Percentiles rank a stretch among this genome's conserved stretches.
Evolutionary conservation across 1,140 invertebrate species (phyloP).

Genomic region (Lordiphosa clarofinis): DNA sequence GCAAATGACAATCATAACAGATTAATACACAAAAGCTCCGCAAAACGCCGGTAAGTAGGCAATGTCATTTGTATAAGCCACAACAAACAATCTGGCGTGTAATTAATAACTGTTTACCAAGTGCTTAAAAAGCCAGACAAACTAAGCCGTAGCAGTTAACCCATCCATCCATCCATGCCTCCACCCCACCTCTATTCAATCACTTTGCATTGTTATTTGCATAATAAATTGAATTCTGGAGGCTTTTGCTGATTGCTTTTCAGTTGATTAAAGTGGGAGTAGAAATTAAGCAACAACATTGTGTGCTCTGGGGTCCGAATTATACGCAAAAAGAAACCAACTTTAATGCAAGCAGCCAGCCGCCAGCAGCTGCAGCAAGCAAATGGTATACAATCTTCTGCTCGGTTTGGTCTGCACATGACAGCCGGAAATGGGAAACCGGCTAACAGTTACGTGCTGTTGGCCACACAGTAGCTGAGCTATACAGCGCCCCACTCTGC

Average conservation of each 20-base stretch:
- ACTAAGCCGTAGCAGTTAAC: slow-evolving; percentile 26
- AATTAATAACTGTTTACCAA: slow-evolving; percentile 75
- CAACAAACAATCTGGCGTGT: slow-evolving; percentile 32
- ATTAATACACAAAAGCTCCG: slow-evolving; percentile 60
- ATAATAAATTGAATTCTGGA: slow-evolving; percentile 61
- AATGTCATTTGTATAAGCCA: slow-evolving; percentile 52
- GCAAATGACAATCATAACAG: slow-evolving; percentile 72
- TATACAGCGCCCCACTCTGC: slow-evolving; percentile 6
- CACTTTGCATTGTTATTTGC: slow-evolving; percentile 43
- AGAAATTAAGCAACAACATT: slow-evolving; percentile 36
- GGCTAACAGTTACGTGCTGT: slow-evolving; percentile 69
- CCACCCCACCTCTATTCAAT: not conserved
- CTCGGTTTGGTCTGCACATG: slow-evolving; percentile 68
- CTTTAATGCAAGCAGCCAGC: slow-evolving; percentile 20
- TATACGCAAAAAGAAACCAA: slow-evolving; percentile 17
- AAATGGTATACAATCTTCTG: slow-evolving; percentile 68
- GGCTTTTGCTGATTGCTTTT: slow-evolving; percentile 53
- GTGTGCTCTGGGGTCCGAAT: slow-evolving; percentile 25
- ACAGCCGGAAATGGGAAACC: slow-evolving; percentile 72
- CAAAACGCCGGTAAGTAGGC: slow-evolving; percentile 34
- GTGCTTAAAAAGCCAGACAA: slow-evolving; percentile 55
- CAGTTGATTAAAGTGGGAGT: slow-evolving; percentile 20
- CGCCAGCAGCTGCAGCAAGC: slow-evolving; percentile 26
- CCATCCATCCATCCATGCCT: not conserved
- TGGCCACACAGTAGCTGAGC: slow-evolving; percentile 57